Evolutionary conservation across 2,888 invertebrate genomes (phyloP).

Genomic region (Brachynemurus nebulosus): DNA sequence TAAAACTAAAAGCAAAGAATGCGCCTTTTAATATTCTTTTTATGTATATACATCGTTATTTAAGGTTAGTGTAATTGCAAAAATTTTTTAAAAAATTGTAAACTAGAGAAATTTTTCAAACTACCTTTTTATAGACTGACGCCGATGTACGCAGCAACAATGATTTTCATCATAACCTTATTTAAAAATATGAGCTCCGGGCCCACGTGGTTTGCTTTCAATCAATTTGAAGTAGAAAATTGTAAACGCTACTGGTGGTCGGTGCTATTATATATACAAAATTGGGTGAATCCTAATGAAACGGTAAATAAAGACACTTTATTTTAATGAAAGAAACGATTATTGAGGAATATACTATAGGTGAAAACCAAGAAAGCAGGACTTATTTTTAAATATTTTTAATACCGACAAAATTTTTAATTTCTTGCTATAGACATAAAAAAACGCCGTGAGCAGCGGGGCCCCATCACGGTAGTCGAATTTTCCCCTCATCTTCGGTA

Average conservation of each 20-base stretch:
- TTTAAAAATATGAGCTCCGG: slow-evolving; percentile 34
- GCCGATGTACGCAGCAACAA: slow-evolving; percentile 31
- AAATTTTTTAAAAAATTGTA: too few species aligned
- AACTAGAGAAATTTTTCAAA: too few species aligned
- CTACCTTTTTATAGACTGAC: slow-evolving; percentile 28
- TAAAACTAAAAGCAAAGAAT: slow-evolving; percentile 25
- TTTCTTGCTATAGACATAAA: too few species aligned
- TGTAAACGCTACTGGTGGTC: neutral
- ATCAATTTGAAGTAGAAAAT: too few species aligned
- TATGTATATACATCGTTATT: slow-evolving; percentile 32
- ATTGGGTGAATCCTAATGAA: neutral
- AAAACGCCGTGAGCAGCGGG: too few species aligned
- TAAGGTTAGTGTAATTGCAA: slow-evolving; percentile 26
- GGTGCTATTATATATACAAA: slow-evolving; percentile 1
- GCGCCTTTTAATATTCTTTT: slow-evolving; percentile 25
- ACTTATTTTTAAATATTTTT: too few species aligned
- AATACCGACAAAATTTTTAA: too few species aligned
- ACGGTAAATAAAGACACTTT: neutral
- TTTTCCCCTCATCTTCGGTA: too few species aligned
- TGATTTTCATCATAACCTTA: slow-evolving; percentile 32
- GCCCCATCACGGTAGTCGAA: too few species aligned
- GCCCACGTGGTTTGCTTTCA: slow-evolving; percentile 31
- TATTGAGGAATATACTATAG: too few species aligned
- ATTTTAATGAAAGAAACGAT: too few species aligned
- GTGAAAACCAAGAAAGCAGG: too few species aligned